Evolutionary conservation across 1,140 invertebrate species (phyloP).

Genomic region (Papilio polytes): DNA sequence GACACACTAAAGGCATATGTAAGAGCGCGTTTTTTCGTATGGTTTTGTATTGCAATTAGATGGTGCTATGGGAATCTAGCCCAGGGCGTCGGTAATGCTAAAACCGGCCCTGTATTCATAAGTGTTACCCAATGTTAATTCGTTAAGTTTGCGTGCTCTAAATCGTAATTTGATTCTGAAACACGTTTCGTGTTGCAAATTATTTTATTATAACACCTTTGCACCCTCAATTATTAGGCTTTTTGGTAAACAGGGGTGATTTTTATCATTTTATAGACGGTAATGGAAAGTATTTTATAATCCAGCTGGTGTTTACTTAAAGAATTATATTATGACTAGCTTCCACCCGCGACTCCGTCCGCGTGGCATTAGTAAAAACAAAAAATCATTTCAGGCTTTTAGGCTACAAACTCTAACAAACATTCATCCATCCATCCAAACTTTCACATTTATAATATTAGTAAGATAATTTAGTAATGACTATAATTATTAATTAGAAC

Average conservation of each 20-base stretch:
- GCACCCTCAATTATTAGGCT: not conserved
- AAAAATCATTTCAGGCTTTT: too few species aligned
- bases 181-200: slow-evolving; percentile 1
- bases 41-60: too few species aligned
- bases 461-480: not conserved
- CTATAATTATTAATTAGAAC: not conserved
- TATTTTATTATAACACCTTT: not conserved
- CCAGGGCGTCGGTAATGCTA: too few species aligned
- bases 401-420: too few species aligned
- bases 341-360: too few species aligned
- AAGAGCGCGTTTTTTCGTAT: too few species aligned
- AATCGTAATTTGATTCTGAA: not conserved
- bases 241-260: not conserved
- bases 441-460: too few species aligned
- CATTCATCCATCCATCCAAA: too few species aligned
- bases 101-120: not conserved
- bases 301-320: not conserved
- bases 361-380: too few species aligned
- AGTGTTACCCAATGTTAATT: not conserved
- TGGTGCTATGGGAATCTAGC: too few species aligned
- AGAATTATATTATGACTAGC: too few species aligned
- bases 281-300: not conserved
- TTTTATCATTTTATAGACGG: not conserved
- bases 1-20: too few species aligned
- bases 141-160: slow-evolving; percentile 2